Conservation (phyloP, 2,888 invertebrate species). For the Conops quadrifasciatus region DNA sequence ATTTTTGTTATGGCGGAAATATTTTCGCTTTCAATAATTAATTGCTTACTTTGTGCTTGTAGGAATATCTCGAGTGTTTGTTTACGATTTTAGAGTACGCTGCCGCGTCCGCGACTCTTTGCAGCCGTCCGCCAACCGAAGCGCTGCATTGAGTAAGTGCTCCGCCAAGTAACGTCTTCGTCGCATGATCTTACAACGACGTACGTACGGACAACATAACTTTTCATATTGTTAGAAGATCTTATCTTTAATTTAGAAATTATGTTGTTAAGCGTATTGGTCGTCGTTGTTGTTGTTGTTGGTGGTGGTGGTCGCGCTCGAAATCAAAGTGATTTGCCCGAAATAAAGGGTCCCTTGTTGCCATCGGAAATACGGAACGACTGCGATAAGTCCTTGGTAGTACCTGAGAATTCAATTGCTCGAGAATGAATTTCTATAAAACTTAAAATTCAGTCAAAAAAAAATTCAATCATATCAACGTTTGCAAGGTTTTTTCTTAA, state of each 20-base stretch:
- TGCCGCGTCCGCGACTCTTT: background rate
- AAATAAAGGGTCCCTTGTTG: slow-evolving; percentile 1
- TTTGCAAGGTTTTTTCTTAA: background rate
- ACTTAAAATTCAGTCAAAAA: background rate
- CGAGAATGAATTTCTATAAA: too few species aligned
- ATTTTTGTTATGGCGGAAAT: slow-evolving; percentile 21
- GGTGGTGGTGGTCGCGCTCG: background rate
- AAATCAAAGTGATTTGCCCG: slow-evolving; percentile 2
- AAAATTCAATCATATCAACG: too few species aligned
- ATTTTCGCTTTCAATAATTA: slow-evolving; percentile 41
- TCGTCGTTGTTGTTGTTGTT: background rate
- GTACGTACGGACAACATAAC: background rate
- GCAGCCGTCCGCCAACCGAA: background rate
- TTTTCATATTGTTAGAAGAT: background rate
- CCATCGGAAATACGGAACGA: background rate
- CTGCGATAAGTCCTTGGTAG: too few species aligned
- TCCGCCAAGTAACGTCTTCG: background rate
- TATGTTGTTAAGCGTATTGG: background rate
- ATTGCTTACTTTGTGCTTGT: slow-evolving; percentile 45
- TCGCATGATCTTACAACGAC: background rate
- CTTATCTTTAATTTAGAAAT: slow-evolving; percentile 13
- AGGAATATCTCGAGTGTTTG: slow-evolving; percentile 43
- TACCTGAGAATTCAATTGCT: too few species aligned
- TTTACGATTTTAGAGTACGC: slow-evolving; percentile 19
- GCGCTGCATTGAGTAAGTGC: too few species aligned